Evolutionary conservation across 64 coral and sea anemone species (phyloP).

Genomic region (Montipora sp.): DNA sequence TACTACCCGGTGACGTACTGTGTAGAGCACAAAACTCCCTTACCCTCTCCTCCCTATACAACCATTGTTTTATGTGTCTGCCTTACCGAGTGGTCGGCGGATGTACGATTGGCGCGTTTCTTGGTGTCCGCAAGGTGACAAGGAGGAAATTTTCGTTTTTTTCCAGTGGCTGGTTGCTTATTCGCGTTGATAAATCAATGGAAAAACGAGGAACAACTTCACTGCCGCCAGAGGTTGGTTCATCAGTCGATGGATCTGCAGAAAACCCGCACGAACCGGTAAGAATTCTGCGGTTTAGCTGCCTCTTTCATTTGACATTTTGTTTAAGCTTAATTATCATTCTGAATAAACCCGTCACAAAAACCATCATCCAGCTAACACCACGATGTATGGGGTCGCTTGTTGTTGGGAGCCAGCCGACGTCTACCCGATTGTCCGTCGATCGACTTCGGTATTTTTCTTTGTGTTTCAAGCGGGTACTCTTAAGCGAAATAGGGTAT

Average conservation of each 20-base stretch:
- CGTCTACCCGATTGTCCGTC: too few species aligned
- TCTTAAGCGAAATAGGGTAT: too few species aligned
- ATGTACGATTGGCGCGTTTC: constrained; percentile 31
- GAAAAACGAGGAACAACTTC: constrained; percentile 6
- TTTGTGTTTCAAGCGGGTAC: too few species aligned
- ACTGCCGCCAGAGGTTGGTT: constrained; percentile 2
- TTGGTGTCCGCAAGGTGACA: constrained; percentile 1
- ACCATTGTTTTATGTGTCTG: background rate
- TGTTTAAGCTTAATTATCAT: constrained; percentile 27
- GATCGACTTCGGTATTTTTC: too few species aligned
- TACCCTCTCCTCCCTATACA: background rate
- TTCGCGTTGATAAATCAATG: background rate
- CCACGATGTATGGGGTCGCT: background rate
- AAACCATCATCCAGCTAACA: background rate
- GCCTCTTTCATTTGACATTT: constrained; percentile 32
- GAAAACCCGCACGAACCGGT: constrained; percentile 26
- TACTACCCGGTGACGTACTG: too few species aligned
- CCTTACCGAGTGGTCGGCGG: constrained; percentile 39
- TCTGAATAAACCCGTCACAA: background rate
- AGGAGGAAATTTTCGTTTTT: constrained; percentile 25
- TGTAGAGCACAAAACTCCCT: background rate
- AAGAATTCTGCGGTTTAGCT: constrained; percentile 25
- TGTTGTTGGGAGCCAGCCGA: background rate
- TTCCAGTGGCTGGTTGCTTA: background rate
- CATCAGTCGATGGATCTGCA: background rate